Evolutionary conservation across 2,888 invertebrate species (phyloP).

Genomic region (Caenorhabditis auriculariae): DNA sequence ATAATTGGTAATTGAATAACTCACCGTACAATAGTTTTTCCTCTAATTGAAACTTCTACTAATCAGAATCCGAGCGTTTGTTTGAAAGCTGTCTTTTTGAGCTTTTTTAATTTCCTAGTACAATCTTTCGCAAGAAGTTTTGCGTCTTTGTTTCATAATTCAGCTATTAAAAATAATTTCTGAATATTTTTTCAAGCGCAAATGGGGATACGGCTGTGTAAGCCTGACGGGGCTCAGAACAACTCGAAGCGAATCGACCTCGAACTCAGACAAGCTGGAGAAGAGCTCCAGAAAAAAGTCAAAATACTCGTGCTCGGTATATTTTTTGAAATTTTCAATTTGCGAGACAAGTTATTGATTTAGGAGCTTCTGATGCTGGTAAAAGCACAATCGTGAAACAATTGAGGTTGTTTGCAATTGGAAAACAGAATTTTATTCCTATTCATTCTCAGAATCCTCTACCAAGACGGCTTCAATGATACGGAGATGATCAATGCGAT

Average conservation of each 20-base stretch:
- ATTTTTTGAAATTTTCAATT: neutral
- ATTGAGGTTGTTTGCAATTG: constrained; percentile 19
- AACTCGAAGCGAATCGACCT: constrained; percentile 14
- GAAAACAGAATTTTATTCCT: neutral
- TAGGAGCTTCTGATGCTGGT: constrained; percentile 27
- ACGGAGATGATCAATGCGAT: constrained; percentile 31
- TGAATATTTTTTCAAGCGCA: no score
- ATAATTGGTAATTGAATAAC: no score
- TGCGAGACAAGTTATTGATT: constrained; percentile 3
- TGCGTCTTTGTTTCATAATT: no score
- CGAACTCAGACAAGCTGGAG: constrained; percentile 13
- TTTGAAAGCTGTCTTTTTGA: no score
- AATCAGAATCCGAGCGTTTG: no score
- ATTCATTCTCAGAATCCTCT: constrained; percentile 12
- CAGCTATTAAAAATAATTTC: no score
- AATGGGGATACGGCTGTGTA: constrained; percentile 23
- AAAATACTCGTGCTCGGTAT: constrained; percentile 10
- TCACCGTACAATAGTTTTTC: no score
- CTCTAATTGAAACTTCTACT: no score
- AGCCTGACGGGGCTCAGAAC: constrained; percentile 13
- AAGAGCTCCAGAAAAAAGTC: constrained; percentile 13
- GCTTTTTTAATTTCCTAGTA: no score
- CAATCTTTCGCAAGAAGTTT: no score
- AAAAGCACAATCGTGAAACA: constrained; percentile 42
- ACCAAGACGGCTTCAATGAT: constrained; percentile 24